Percentiles rank a stretch among this genome's conserved stretches.
These are phyloP conservation scores for Hemibagrus wyckioides DNA, from an alignment of 2,113 vertebrate species.

Conservation along the genomic window DNA sequence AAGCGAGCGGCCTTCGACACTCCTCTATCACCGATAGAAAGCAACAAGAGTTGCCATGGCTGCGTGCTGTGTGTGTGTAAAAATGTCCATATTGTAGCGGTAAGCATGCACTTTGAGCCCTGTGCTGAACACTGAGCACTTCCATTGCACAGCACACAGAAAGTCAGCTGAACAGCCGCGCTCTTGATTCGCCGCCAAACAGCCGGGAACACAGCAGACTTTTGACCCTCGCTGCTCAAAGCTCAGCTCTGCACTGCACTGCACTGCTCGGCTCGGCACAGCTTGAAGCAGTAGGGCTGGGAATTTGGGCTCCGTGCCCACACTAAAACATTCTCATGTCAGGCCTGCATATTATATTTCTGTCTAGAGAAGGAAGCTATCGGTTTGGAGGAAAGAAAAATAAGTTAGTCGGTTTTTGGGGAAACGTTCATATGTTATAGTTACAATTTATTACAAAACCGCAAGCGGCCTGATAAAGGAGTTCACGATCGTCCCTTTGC, in stretches of 20 bases:
- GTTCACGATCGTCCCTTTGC: no score
- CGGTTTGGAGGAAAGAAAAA: slow-evolving; percentile 1
- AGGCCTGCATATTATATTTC: slow-evolving; percentile 20
- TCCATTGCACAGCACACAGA: slow-evolving; percentile 14
- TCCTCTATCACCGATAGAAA: neutral
- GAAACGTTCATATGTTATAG: neutral
- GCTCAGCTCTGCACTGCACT: neutral
- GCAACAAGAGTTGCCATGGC: neutral
- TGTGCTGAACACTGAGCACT: neutral
- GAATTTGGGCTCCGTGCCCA: slow-evolving; percentile 2
- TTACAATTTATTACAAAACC: slow-evolving; percentile 3
- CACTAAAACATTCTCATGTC: slow-evolving; percentile 16
- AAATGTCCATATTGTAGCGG: slow-evolving; percentile 19
- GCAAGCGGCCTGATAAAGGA: neutral
- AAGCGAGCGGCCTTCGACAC: neutral
- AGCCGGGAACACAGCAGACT: slow-evolving; percentile 47
- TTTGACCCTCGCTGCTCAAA: slow-evolving; percentile 55
- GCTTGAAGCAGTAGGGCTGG: slow-evolving; percentile 8
- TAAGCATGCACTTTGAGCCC: slow-evolving; percentile 39
- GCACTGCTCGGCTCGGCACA: neutral
- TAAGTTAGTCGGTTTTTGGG: neutral
- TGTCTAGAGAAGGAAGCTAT: neutral
- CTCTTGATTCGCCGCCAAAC: slow-evolving; percentile 31
- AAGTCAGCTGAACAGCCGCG: slow-evolving; percentile 34
- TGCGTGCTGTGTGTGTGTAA: neutral